phyloP scores from a whole-genome alignment of 2,113 vertebrate species.

The Tricholaema leucomelas region DNA sequence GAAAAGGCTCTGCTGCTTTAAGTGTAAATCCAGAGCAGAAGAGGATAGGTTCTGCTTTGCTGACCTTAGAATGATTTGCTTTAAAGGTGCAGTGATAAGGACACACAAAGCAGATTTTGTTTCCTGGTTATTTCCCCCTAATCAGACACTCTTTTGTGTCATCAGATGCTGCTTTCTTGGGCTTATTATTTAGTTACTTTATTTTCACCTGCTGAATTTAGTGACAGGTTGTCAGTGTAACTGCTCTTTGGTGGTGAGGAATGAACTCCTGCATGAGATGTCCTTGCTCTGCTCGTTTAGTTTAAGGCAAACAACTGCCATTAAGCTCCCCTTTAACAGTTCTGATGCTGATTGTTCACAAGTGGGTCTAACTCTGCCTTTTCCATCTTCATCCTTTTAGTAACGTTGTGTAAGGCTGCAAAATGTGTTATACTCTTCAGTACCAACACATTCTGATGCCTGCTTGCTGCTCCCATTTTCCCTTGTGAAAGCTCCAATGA shows the following conservation, averaged over 20 bases:
- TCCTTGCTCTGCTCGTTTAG: slow-evolving; percentile 46
- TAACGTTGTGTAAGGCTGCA: slow-evolving; percentile 49
- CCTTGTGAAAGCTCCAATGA: neutral
- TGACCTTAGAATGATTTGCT: slow-evolving; percentile 13
- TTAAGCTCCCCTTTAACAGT: slow-evolving; percentile 48
- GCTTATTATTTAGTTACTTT: neutral
- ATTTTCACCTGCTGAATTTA: neutral
- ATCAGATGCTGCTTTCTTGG: neutral
- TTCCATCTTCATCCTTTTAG: slow-evolving; percentile 22
- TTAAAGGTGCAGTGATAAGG: neutral
- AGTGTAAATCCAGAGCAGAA: neutral
- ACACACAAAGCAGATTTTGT: neutral
- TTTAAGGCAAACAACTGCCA: slow-evolving; percentile 51
- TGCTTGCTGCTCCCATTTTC: neutral
- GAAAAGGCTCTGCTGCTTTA: neutral
- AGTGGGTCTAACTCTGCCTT: slow-evolving; percentile 5
- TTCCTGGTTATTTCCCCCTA: neutral
- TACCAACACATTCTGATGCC: slow-evolving; percentile 5
- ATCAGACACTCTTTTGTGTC: neutral
- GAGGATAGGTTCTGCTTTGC: neutral
- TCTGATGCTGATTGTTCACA: slow-evolving; percentile 33
- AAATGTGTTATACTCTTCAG: slow-evolving; percentile 6
- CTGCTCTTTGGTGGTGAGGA: slow-evolving; percentile 57
- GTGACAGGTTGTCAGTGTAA: slow-evolving; percentile 7
- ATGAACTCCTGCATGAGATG: slow-evolving; percentile 62